A percentile compares a stretch with the other conserved stretches of the same genome.
Conservation (phyloP, 2,888 invertebrate genomes). For the Spatulosminthurus flaviceps region DNA sequence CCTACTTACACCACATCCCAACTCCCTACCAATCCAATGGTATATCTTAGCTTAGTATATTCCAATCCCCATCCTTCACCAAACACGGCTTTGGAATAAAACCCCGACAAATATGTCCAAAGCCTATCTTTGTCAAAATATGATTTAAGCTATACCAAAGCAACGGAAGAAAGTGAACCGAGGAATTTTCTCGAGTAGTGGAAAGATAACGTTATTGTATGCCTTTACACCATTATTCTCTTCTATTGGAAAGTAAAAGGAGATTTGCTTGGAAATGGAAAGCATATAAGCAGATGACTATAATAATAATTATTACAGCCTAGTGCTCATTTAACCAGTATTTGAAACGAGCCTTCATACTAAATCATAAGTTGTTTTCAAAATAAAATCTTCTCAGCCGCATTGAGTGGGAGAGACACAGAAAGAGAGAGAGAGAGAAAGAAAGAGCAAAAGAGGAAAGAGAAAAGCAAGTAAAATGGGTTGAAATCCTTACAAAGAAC, state of each 20-base stretch:
- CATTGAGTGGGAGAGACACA: not conserved
- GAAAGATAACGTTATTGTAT: not conserved
- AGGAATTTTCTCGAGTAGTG: not conserved
- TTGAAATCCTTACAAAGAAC: slow-evolving; percentile 54
- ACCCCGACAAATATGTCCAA: not conserved
- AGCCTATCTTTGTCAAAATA: not conserved
- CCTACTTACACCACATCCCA: too few relatives aligned
- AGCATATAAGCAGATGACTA: too few relatives aligned
- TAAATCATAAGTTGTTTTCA: slow-evolving; percentile 7
- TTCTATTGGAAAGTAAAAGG: too few relatives aligned
- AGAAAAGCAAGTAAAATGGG: not conserved
- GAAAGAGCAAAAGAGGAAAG: not conserved
- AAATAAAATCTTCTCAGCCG: not conserved
- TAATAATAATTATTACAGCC: too few relatives aligned
- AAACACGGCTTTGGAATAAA: not conserved
- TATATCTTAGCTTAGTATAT: too few relatives aligned
- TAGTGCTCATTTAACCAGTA: not conserved
- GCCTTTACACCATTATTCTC: not conserved
- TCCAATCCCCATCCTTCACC: not conserved
- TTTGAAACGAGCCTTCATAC: not conserved
- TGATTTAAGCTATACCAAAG: not conserved
- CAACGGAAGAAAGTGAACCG: not conserved
- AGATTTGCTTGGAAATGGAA: too few relatives aligned
- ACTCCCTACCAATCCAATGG: too few relatives aligned
- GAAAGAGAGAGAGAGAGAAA: not conserved